phyloP scores from a whole-genome alignment of 2,113 vertebrate genomes.

The Clarias macrocephalus region DNA sequence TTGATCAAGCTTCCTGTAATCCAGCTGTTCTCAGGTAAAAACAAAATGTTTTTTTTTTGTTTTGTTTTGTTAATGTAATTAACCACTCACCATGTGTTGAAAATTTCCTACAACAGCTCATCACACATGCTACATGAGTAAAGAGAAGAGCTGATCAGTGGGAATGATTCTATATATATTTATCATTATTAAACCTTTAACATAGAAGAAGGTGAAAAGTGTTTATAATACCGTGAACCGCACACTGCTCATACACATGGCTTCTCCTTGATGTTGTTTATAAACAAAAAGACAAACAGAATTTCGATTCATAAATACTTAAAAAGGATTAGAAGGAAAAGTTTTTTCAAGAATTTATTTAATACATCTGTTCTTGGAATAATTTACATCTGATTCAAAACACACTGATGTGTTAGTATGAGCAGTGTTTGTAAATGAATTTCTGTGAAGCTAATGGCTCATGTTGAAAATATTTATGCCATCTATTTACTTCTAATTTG shows the following conservation, averaged over 20 bases:
- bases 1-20: slow-evolving; percentile 40
- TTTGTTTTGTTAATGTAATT: background rate
- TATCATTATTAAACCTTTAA: background rate
- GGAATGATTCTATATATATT: background rate
- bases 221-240: background rate
- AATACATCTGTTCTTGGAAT: slow-evolving; percentile 11
- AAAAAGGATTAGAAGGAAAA: background rate
- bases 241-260: background rate
- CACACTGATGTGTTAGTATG: background rate
- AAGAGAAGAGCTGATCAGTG: background rate
- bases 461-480: background rate
- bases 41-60: background rate
- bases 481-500: slow-evolving; percentile 8
- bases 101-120: slow-evolving; percentile 16
- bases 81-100: slow-evolving; percentile 29
- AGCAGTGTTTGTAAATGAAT: background rate
- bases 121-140: background rate
- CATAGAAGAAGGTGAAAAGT: background rate
- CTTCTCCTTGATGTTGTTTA: background rate
- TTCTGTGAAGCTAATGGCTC: background rate
- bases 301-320: background rate
- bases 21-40: background rate
- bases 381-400: background rate
- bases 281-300: background rate
- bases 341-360: background rate